These are phyloP conservation scores for Cisticola juncidis DNA, from an alignment of 2,113 vertebrate genomes.

Conservation along the genomic window DNA sequence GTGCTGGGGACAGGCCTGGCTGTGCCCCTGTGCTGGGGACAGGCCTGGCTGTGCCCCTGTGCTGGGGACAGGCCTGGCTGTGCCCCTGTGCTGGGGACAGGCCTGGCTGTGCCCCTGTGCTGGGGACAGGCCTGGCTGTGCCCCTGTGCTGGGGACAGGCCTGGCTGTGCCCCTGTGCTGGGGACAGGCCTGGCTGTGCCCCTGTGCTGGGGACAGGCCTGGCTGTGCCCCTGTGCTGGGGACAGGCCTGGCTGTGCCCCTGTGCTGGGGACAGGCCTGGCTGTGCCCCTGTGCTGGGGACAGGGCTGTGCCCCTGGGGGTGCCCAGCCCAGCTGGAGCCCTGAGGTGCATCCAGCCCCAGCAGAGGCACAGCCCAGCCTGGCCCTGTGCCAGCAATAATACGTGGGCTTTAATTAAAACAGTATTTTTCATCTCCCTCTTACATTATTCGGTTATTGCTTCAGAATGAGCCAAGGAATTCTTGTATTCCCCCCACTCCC, in stretches of 20 bases:
- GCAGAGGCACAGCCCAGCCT: neutral
- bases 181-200: neutral
- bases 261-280: neutral
- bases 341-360: neutral
- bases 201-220: too few species aligned
- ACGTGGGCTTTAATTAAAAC: slow-evolving; percentile 42
- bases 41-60: neutral
- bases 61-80: neutral
- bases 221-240: neutral
- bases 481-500: neutral
- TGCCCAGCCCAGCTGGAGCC: accelerated
- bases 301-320: neutral
- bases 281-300: neutral
- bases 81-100: too few species aligned
- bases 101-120: neutral
- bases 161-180: neutral
- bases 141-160: too few species aligned
- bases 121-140: neutral
- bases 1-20: neutral
- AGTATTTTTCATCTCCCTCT: slow-evolving; percentile 6
- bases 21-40: accelerated
- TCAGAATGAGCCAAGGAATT: slow-evolving; percentile 15
- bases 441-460: slow-evolving; percentile 12
- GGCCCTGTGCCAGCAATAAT: neutral
- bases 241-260: neutral